These are phyloP conservation scores for Gasteruption jaculator DNA, from an alignment of 2,888 invertebrate genomes.

Conservation along the genomic window DNA sequence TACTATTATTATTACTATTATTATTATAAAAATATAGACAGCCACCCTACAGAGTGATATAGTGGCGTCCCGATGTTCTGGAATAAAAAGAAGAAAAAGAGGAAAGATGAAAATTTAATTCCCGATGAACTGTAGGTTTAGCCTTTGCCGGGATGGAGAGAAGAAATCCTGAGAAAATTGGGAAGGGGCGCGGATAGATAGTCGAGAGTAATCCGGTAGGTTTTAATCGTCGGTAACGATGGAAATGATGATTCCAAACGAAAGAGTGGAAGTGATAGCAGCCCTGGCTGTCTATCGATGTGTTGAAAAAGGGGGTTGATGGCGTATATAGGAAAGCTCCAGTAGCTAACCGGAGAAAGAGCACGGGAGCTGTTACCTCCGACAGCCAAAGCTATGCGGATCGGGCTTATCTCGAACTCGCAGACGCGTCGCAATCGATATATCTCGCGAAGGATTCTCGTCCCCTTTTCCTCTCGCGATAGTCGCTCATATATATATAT, in stretches of 20 bases:
- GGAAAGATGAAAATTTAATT: too few relatives aligned
- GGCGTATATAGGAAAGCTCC: neutral
- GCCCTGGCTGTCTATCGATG: constrained; percentile 15
- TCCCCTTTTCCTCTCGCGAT: constrained; percentile 19
- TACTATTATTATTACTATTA: too few relatives aligned
- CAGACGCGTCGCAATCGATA: constrained; percentile 52
- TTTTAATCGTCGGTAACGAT: constrained; percentile 3
- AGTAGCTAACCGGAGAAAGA: neutral
- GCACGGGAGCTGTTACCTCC: constrained; percentile 13
- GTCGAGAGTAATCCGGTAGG: constrained; percentile 12
- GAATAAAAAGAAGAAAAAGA: too few relatives aligned
- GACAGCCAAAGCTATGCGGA: constrained; percentile 38
- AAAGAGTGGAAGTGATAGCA: constrained; percentile 9
- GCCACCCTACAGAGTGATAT: too few relatives aligned
- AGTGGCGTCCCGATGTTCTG: too few relatives aligned
- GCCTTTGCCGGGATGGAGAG: too few relatives aligned
- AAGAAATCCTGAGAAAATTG: constrained; percentile 14
- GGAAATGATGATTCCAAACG: constrained; percentile 5
- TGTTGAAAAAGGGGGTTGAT: constrained; percentile 8
- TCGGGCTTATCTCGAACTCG: constrained; percentile 48
- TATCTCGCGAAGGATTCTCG: constrained; percentile 46
- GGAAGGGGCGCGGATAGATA: constrained; percentile 15
- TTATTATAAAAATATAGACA: too few relatives aligned
- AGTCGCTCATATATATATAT: constrained; percentile 7
- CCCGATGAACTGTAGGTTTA: too few relatives aligned